Base-by-base conservation (phyloP, 2,888 invertebrate genomes). In the Aphidius colemani region DNA sequence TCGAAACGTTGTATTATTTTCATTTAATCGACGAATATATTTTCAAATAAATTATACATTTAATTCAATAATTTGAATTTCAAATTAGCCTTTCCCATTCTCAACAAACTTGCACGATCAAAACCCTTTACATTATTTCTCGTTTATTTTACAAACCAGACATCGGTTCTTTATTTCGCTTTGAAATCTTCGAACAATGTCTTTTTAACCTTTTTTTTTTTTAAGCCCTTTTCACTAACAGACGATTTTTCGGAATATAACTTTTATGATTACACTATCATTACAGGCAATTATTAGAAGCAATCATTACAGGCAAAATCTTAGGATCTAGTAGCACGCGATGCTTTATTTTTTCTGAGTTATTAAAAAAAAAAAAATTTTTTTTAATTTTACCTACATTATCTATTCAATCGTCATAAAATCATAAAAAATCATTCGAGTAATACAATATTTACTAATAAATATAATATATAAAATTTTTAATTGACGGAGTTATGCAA, bases 251-350 rank as follows among this genome's bases (percentile, higher is more conserved):
- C 67, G 63, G 70, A 71, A 72, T 73, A 73, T 73, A 74, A 74
- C 72, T 71, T 70, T 66, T 66, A 64, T 73, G 73, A 72, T 73
- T 73, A 72, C 73, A 70, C 72, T 67, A 72, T 71, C 72, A 74
- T 74, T 74, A 74, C 69, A 11, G 61, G 69, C 71, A 46, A 46
- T 57, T 73, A 74, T 74, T 73, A 72, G 67, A 71, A 72, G 65
- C 59, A 58, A 59, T 18, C 13, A 18, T 18, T 73, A 72, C 68
- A 71, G 72, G 64, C 59, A 58, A 59, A 67, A 65, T 67, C 56
- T 59, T 66, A 71, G 67, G 69, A 70, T 68, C 66, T 65, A 53
- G 59, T 65, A 70, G 70, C 74, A 74, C 73, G 74, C 74, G 69
- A 74, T 71, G 66, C 66, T 65, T 67, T 64, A 68, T 68, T 65